These are phyloP conservation scores for Thymelicus sylvestris DNA, from an alignment of 2,888 invertebrate species.

Conservation along the genomic window DNA sequence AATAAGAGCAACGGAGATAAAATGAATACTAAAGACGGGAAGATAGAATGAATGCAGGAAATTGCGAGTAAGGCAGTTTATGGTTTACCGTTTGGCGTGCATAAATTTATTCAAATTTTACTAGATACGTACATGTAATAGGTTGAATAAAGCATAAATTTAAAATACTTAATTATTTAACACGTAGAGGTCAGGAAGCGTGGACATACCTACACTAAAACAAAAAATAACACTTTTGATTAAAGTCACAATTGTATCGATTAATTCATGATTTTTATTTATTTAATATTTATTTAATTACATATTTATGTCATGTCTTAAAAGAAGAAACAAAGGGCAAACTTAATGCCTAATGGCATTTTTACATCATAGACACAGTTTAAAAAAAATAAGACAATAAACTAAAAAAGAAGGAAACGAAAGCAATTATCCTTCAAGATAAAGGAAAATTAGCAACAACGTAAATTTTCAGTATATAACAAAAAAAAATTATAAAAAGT, in stretches of 20 bases:
- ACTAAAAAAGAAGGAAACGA: neutral
- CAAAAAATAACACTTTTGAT: too few relatives aligned
- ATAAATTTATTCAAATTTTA: neutral
- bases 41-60: slow-evolving; percentile 19
- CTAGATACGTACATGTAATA: too few relatives aligned
- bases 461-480: neutral
- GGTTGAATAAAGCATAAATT: too few relatives aligned
- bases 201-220: too few relatives aligned
- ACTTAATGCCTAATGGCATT: too few relatives aligned
- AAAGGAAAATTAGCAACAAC: neutral
- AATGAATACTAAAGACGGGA: slow-evolving; percentile 22
- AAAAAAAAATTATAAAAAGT: slow-evolving; percentile 2
- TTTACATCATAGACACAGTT: neutral
- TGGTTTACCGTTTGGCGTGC: neutral
- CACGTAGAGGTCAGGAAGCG: too few relatives aligned
- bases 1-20: slow-evolving; percentile 19
- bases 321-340: too few relatives aligned
- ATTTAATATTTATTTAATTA: too few relatives aligned
- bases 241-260: too few relatives aligned
- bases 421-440: neutral
- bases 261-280: too few relatives aligned
- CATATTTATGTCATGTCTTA: too few relatives aligned
- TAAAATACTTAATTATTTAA: too few relatives aligned
- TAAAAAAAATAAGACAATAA: neutral
- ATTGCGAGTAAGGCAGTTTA: slow-evolving; percentile 1